Evolutionary conservation across 2,113 vertebrate genomes (phyloP).

Genomic region (Mohoua ochrocephala): DNA sequence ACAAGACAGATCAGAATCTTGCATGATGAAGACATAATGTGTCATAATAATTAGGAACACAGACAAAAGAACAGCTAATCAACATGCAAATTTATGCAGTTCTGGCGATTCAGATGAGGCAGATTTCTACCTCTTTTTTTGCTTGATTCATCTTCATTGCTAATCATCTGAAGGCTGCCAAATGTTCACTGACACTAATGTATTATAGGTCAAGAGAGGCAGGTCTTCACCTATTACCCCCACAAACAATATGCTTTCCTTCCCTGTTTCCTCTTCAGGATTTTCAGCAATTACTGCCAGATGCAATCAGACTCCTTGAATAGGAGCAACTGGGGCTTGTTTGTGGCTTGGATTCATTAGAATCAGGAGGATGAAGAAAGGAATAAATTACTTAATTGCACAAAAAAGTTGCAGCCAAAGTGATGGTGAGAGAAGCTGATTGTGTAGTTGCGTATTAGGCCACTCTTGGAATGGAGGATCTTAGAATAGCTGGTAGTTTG

Average conservation of each 20-base stretch:
- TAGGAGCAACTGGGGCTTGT: constrained; percentile 98
- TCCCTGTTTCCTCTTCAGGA: constrained; percentile 90
- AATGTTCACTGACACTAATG: constrained; percentile 95
- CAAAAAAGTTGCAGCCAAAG: constrained; percentile 95
- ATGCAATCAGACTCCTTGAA: constrained; percentile 98
- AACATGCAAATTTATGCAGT: constrained; percentile 96
- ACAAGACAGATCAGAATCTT: constrained; percentile 93
- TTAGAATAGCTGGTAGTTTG: constrained; percentile 99
- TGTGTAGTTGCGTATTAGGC: constrained; percentile 87
- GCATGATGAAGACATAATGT: constrained; percentile 97
- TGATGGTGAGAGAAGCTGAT: constrained; percentile 85
- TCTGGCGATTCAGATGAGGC: constrained; percentile 86
- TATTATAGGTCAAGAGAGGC: constrained; percentile 96
- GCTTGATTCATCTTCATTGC: constrained; percentile 90
- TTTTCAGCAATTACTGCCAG: constrained; percentile 99
- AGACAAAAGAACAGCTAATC: constrained; percentile 95
- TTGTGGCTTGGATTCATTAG: constrained; percentile 99
- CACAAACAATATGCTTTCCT: constrained; percentile 94
- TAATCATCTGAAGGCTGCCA: constrained; percentile 87
- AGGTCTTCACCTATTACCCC: constrained; percentile 91
- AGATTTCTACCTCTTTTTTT: constrained; percentile 83
- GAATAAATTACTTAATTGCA: constrained; percentile 99
- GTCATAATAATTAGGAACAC: constrained; percentile 97
- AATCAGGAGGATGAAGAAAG: constrained; percentile 99
- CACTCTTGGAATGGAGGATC: constrained; percentile 97